phyloP scores from a whole-genome alignment of 2,797 vertebrate species.

The Pygocentrus nattereri region DNA sequence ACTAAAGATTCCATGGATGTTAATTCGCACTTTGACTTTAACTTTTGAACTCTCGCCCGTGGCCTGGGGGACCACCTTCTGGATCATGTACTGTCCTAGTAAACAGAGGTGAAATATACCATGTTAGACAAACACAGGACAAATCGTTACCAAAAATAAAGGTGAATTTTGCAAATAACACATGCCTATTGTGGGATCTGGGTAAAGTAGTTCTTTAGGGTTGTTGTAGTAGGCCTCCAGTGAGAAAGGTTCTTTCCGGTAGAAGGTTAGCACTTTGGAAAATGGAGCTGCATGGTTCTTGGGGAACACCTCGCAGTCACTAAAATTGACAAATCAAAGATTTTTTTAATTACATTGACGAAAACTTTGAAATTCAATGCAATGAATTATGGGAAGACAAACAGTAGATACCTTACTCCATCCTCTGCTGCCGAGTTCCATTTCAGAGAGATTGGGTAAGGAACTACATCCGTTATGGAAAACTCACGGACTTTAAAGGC shows the following conservation, averaged over 20 bases:
- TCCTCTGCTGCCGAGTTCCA: constrained; percentile 98
- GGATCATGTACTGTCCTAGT: constrained; percentile 91
- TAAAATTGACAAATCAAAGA: constrained; percentile 58
- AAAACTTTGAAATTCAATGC: not conserved
- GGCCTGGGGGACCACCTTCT: constrained; percentile 93
- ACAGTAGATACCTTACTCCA: constrained; percentile 83
- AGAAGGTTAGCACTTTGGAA: constrained; percentile 97
- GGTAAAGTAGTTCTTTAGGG: constrained; percentile 90
- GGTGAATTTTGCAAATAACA: not conserved
- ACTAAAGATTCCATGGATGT: constrained; percentile 95
- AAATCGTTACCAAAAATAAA: not conserved
- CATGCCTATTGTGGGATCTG: constrained; percentile 89
- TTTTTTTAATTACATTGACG: not conserved
- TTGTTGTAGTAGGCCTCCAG: constrained; percentile 93
- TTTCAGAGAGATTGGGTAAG: constrained; percentile 91
- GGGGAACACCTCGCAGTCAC: constrained; percentile 95
- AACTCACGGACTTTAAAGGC: constrained; percentile 99
- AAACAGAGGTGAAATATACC: not conserved
- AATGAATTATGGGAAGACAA: not conserved
- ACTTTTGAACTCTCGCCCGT: constrained; percentile 96
- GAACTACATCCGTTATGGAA: constrained; percentile 94
- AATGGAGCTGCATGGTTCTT: constrained; percentile 96
- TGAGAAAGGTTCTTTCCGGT: constrained; percentile 92
- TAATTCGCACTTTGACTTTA: constrained; percentile 96
- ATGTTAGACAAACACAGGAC: not conserved